A percentile compares a stretch with the other conserved stretches of the same genome.
Evolutionary conservation across 2,797 vertebrate species (phyloP).

Genomic region (Onychomys arenicola): DNA sequence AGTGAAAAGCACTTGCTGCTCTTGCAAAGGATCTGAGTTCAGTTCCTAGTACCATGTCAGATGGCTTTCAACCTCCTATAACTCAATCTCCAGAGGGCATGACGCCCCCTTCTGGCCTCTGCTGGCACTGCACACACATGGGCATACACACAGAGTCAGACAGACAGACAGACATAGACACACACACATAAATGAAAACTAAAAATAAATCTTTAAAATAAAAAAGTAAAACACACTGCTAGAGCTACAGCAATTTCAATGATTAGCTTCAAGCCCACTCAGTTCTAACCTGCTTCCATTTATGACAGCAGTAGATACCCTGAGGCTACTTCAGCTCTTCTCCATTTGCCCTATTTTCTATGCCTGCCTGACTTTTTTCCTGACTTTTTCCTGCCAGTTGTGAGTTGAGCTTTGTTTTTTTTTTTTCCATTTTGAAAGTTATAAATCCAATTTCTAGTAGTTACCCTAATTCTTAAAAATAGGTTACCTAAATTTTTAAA

Average conservation of each 20-base stretch:
- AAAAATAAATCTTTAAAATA: not conserved
- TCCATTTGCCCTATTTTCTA: not conserved
- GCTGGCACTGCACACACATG: not conserved
- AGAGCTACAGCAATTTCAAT: not conserved
- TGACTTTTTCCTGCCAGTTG: not conserved
- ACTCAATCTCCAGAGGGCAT: not conserved
- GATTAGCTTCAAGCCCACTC: not conserved
- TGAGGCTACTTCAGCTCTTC: not conserved
- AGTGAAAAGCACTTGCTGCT: not conserved
- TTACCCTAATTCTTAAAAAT: constrained; percentile 57
- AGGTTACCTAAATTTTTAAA: constrained; percentile 23
- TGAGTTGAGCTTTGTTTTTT: not conserved
- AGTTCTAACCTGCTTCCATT: not conserved
- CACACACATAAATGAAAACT: not conserved
- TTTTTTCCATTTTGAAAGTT: not conserved
- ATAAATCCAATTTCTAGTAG: not conserved
- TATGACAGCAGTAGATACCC: not conserved
- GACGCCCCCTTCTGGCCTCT: not conserved
- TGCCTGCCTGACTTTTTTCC: not conserved
- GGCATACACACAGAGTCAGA: not conserved
- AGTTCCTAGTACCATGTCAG: not conserved
- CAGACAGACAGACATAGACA: not conserved
- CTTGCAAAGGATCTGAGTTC: not conserved
- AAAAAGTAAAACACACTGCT: not conserved
- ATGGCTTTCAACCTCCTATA: not conserved